phyloP scores from a whole-genome alignment of 2,113 vertebrate species.

The Caloenas nicobarica region DNA sequence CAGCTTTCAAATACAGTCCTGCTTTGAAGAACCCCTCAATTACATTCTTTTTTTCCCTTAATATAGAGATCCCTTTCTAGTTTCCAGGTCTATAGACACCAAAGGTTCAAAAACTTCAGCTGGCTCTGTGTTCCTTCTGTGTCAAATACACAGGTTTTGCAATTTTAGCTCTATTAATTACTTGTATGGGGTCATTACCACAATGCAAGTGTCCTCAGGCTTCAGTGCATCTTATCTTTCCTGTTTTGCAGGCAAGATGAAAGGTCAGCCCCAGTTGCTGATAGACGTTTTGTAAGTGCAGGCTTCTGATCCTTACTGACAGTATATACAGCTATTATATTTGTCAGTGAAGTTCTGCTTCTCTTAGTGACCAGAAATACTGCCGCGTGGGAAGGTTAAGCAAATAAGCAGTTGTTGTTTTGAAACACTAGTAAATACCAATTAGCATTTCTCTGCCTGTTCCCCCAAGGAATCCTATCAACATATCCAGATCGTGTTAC shows the following conservation, averaged over 20 bases:
- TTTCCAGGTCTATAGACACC: neutral
- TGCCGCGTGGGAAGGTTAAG: neutral
- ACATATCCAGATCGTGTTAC: neutral
- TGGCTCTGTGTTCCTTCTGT: neutral
- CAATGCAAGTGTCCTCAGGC: neutral
- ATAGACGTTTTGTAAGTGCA: neutral
- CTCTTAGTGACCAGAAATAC: neutral
- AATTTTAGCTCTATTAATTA: neutral
- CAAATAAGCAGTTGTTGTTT: neutral
- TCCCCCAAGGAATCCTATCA: neutral
- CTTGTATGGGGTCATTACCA: neutral
- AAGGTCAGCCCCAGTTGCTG: neutral
- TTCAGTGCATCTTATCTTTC: neutral
- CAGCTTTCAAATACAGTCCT: neutral
- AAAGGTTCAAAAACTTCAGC: neutral
- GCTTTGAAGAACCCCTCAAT: neutral
- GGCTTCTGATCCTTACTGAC: neutral
- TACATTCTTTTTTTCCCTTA: neutral
- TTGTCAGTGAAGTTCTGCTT: neutral
- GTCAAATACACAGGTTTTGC: neutral
- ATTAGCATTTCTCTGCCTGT: neutral
- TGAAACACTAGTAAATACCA: neutral
- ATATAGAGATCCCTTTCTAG: neutral
- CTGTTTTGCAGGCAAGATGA: neutral
- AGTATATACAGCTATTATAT: neutral